Conservation (phyloP, 2,797 vertebrate genomes). For the Peromyscus melanophrys region DNA sequence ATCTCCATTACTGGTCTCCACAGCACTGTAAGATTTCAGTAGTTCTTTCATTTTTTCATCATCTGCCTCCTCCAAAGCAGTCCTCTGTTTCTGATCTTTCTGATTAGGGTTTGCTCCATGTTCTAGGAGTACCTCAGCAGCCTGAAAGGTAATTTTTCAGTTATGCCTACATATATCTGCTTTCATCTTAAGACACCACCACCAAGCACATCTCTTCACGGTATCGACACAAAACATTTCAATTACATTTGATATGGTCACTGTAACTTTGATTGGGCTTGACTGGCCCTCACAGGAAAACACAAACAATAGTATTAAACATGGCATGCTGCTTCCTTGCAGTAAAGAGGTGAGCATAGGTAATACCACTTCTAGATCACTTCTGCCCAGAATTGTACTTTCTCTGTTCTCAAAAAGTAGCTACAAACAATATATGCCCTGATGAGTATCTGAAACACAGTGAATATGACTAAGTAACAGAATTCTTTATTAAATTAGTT, state of each 20-base stretch:
- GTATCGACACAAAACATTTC: slow-evolving; percentile 25
- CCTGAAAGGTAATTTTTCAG: slow-evolving; percentile 86
- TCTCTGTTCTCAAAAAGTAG: neutral
- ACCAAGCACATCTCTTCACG: slow-evolving; percentile 28
- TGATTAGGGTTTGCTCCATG: slow-evolving; percentile 90
- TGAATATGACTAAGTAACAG: neutral
- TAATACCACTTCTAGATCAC: neutral
- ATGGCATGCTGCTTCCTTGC: neutral
- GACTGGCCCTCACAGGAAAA: neutral
- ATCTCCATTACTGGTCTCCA: slow-evolving; percentile 27
- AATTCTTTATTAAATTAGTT: slow-evolving; percentile 43
- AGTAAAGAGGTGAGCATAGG: neutral
- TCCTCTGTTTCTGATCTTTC: slow-evolving; percentile 86
- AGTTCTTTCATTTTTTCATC: slow-evolving; percentile 89
- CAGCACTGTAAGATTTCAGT: slow-evolving; percentile 86
- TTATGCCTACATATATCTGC: slow-evolving; percentile 49
- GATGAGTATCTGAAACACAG: neutral
- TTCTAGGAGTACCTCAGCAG: slow-evolving; percentile 91
- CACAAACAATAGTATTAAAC: neutral
- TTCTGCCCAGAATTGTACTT: neutral
- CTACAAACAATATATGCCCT: neutral
- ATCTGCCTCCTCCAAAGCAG: slow-evolving; percentile 88
- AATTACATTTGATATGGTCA: slow-evolving; percentile 48
- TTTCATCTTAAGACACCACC: slow-evolving; percentile 26
- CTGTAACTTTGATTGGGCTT: slow-evolving; percentile 21